These are phyloP conservation scores for Diaprepes abbreviatus DNA, from an alignment of 2,888 invertebrate genomes.

Conservation along the genomic window DNA sequence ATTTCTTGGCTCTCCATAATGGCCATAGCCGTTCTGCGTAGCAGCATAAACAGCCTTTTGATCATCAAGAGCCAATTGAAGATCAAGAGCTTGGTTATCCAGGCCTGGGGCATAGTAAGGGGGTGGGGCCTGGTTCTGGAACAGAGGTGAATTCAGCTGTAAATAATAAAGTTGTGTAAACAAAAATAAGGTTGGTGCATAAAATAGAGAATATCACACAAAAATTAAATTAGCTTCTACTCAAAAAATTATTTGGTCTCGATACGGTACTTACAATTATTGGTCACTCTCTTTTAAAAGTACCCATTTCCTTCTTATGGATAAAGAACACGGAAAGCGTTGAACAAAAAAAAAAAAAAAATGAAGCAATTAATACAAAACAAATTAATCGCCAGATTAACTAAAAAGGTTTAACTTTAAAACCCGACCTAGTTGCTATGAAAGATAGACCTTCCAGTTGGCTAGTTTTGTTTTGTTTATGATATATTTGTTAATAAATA, in stretches of 20 bases:
- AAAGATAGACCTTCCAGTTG: too few relatives aligned
- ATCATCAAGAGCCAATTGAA: slow-evolving; percentile 83
- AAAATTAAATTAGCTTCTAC: too few relatives aligned
- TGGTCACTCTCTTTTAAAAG: slow-evolving; percentile 47
- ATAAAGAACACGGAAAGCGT: slow-evolving; percentile 28
- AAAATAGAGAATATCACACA: too few relatives aligned
- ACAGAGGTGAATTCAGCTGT: slow-evolving; percentile 50
- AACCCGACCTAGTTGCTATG: too few relatives aligned
- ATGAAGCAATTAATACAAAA: too few relatives aligned
- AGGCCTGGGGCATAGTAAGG: slow-evolving; percentile 87
- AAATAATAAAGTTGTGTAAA: slow-evolving; percentile 31
- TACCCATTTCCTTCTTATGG: slow-evolving; percentile 46
- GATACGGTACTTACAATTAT: slow-evolving; percentile 45
- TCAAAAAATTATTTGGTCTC: too few relatives aligned
- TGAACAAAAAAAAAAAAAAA: slow-evolving; percentile 32
- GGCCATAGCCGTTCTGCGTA: slow-evolving; percentile 88
- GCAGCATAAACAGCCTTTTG: slow-evolving; percentile 89
- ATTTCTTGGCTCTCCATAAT: slow-evolving; percentile 70
- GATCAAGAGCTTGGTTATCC: slow-evolving; percentile 92
- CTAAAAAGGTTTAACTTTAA: too few relatives aligned
- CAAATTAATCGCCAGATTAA: too few relatives aligned
- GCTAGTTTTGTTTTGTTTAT: too few relatives aligned
- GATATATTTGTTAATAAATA: too few relatives aligned
- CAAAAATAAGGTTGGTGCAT: not conserved
- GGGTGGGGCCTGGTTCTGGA: slow-evolving; percentile 87